Base-by-base conservation (phyloP, 2,797 vertebrate species). In the Hydrolagus colliei region DNA sequence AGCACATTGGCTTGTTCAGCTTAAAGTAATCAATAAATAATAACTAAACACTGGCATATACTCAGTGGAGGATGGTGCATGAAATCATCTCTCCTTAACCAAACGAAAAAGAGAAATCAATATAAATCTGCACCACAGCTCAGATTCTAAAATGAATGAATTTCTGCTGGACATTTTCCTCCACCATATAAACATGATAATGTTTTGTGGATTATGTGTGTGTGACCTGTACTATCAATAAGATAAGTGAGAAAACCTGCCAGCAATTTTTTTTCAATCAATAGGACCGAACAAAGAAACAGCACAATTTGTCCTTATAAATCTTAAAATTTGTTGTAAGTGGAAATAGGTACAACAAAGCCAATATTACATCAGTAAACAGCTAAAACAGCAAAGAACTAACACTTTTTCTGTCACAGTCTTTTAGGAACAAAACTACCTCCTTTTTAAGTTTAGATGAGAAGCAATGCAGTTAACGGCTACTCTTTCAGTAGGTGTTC, bases 1-100 rank as follows among this genome's bases (percentile, higher is more conserved):
- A 88, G 86, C 86, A 87, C 85, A 87, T 88, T 86, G 85, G 84
- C 87, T 87, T 88, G 86, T 87, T 87, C 87, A 85, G 76, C 86
- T 87, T 87, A 85, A 80, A 86, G 13, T 14, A 71, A 86, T 88
- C 88, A 18, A 88, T 88, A 87, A 87, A 82, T 88, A 87, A 87
- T 87, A 86, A 86, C 88, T 87, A 86, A 86, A 87, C 87, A 86
- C 73, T 73, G 77, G 86, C 82, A 73, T 77, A 75, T 85, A 86
- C 86, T 86, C 87, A 87, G 87, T 84, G 32, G 27, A 32, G 67
- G 27, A 52, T 73, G 86, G 72, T 68, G 87, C 86, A 87, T 87
- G 86, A 87, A 87, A 32, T 73, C 82, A 88, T 87, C 86, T 86
- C 82, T 86, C 65, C 86, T 86, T 87, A 84, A 85, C 41, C 59